Conservation (phyloP, 2,113 vertebrate genomes). For the Sisor rabdophorus region DNA sequence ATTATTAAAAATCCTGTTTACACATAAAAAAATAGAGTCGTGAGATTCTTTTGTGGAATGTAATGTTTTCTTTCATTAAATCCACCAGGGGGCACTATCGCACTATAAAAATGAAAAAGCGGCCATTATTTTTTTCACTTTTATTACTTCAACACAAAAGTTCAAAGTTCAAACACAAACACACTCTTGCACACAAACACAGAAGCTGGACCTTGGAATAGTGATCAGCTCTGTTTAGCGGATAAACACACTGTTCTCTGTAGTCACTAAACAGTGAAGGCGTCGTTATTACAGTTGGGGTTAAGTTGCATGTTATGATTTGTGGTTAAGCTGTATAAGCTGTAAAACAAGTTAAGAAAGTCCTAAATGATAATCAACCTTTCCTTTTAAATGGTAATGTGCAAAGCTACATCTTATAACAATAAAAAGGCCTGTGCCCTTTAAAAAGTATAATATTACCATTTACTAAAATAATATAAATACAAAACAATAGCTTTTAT, state of each 20-base stretch:
- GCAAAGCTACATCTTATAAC: no score
- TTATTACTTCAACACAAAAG: not conserved
- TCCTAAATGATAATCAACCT: no score
- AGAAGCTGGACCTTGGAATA: not conserved
- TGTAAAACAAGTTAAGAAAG: no score
- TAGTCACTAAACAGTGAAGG: not conserved
- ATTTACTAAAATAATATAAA: no score
- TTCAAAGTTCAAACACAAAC: not conserved
- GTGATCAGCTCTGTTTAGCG: not conserved
- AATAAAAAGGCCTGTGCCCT: no score
- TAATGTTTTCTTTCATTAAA: no score
- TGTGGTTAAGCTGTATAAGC: no score
- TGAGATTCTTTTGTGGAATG: not conserved
- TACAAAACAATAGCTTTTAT: no score
- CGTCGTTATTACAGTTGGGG: not conserved
- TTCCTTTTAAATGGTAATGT: no score
- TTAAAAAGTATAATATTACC: no score
- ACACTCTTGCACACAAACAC: no score
- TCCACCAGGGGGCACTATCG: constrained; percentile 12
- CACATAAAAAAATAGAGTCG: no score
- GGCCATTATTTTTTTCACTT: not conserved
- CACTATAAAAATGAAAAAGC: not conserved
- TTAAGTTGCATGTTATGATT: not conserved
- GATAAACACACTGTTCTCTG: not conserved
- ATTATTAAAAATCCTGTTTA: not conserved